Percentiles rank a stretch among this genome's conserved stretches.
phyloP scores from a whole-genome alignment of 2,888 invertebrate genomes.

The Metalampra italica region DNA sequence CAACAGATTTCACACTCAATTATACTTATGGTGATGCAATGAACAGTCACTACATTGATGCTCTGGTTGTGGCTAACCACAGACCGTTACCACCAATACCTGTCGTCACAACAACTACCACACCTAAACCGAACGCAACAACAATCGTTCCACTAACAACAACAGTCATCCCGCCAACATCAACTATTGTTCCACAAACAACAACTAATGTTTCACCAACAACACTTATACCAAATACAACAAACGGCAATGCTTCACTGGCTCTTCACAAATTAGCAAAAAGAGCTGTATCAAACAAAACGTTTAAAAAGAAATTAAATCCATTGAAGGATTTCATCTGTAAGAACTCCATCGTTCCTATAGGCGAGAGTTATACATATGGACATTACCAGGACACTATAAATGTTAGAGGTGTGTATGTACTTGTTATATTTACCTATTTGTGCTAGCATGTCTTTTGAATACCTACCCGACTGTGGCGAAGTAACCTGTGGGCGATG shows the following conservation, averaged over 20 bases:
- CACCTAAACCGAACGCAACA: conserved; percentile 54
- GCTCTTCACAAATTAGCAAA: conserved; percentile 35
- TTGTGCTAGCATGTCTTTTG: no score
- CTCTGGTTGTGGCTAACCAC: conserved; percentile 84
- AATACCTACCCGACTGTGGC: no score
- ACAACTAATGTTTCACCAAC: conserved; percentile 11
- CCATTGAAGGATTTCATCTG: conserved; percentile 42
- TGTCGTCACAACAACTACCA: conserved; percentile 64
- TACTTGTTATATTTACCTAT: neutral
- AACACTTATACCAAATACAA: conserved; percentile 14
- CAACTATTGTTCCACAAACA: conserved; percentile 19
- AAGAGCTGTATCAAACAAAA: conserved; percentile 34
- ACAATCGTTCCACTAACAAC: conserved; percentile 36
- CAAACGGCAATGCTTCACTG: conserved; percentile 14
- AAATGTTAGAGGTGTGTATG: conserved; percentile 81
- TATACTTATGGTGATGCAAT: conserved; percentile 82
- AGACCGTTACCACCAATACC: conserved; percentile 78
- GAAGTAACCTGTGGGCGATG: no score
- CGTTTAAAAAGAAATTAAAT: conserved; percentile 23
- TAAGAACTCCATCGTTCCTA: conserved; percentile 78
- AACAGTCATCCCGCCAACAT: conserved; percentile 25
- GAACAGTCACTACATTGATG: conserved; percentile 81
- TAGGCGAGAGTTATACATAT: conserved; percentile 82
- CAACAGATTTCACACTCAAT: conserved; percentile 78
- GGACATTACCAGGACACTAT: conserved; percentile 84